Percentiles rank a stretch among this genome's conserved stretches.
These are phyloP conservation scores for Tetanocera ferruginea DNA, from an alignment of 2,888 invertebrate species.

Conservation along the genomic window DNA sequence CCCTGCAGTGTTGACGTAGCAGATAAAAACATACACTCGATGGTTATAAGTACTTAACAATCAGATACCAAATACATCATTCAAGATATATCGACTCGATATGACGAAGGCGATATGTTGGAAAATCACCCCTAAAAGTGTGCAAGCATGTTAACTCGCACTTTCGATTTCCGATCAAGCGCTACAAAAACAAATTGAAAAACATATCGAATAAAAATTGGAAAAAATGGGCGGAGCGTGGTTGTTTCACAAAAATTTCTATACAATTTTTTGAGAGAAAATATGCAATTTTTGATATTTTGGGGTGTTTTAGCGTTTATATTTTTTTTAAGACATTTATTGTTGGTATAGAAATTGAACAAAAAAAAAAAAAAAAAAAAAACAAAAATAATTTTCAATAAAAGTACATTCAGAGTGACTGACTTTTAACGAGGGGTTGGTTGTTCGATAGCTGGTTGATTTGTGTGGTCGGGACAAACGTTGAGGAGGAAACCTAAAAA, in stretches of 20 bases:
- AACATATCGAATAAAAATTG: constrained; percentile 51
- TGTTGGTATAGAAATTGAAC: constrained; percentile 28
- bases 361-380: constrained; percentile 40
- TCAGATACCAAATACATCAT: constrained; percentile 11
- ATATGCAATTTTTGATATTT: constrained; percentile 68
- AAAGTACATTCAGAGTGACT: constrained; percentile 49
- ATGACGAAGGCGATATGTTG: not conserved
- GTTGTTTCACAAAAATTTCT: constrained; percentile 39
- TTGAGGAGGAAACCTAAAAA: not conserved
- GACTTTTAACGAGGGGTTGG: constrained; percentile 45
- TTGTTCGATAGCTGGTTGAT: constrained; percentile 51
- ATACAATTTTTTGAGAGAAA: constrained; percentile 64
- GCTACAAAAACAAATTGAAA: constrained; percentile 33
- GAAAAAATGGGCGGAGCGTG: constrained; percentile 51
- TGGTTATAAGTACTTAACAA: constrained; percentile 32
- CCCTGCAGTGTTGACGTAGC: not conserved
- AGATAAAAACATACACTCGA: not conserved
- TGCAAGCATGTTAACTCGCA: not conserved
- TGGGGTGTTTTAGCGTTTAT: constrained; percentile 69
- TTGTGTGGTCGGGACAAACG: constrained; percentile 48
- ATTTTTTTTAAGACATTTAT: constrained; percentile 45
- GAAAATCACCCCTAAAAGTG: constrained; percentile 32
- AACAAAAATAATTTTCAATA: constrained; percentile 49
- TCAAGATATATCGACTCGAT: not conserved
- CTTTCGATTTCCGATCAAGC: constrained; percentile 4